A percentile compares a stretch with the other conserved stretches of the same genome.
These are phyloP conservation scores for Tenthredo notha DNA, from an alignment of 2,888 invertebrate genomes.

Conservation along the genomic window DNA sequence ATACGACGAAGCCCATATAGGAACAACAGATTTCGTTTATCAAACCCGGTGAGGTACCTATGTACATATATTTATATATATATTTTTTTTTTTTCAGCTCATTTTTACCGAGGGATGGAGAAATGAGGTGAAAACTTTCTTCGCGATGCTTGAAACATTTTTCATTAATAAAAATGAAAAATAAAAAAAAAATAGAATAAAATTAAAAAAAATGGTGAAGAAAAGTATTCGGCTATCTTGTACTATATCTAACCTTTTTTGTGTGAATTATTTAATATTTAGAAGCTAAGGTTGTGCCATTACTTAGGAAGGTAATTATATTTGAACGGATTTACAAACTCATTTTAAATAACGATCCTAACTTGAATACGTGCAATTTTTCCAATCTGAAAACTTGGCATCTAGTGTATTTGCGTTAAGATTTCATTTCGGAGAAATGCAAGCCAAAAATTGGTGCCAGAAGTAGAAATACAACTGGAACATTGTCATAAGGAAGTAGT, in stretches of 20 bases:
- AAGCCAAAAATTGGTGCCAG: conserved; percentile 67
- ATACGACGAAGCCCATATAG: conserved; percentile 14
- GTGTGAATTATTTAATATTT: background rate
- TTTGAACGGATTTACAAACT: conserved; percentile 48
- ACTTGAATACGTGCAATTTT: conserved; percentile 13
- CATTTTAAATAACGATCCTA: conserved; percentile 17
- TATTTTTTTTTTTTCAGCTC: background rate
- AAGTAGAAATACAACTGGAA: conserved; percentile 59
- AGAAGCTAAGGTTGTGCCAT: background rate
- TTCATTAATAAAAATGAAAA: conserved; percentile 6
- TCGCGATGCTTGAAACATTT: conserved; percentile 1
- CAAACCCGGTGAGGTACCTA: background rate
- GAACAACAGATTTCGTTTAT: conserved; percentile 34
- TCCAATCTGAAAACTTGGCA: conserved; percentile 69
- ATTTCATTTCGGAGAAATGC: conserved; percentile 70
- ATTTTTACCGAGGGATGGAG: conserved; percentile 15
- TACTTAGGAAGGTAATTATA: background rate
- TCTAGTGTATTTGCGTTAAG: conserved; percentile 65
- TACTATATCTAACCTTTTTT: background rate
- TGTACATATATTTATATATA: background rate
- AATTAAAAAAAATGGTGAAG: background rate
- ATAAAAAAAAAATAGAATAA: conserved; percentile 1
- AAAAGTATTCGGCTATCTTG: conserved; percentile 10
- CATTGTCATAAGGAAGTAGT: conserved; percentile 56
- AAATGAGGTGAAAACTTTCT: conserved; percentile 43